Evolutionary conservation across 2,888 invertebrate genomes (phyloP).

Genomic region (Pegoplata infirma): DNA sequence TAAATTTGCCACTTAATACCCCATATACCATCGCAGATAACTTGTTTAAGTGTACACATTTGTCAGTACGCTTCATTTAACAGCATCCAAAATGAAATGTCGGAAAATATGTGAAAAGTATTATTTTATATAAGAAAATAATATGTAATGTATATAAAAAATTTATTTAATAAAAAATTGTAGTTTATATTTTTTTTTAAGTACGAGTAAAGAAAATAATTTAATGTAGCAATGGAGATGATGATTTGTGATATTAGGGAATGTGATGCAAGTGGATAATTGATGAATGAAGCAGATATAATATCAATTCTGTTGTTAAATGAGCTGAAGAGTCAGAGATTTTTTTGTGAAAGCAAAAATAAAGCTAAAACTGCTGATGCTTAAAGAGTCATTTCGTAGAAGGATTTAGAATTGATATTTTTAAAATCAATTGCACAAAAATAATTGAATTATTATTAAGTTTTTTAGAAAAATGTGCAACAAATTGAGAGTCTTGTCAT

Average conservation of each 20-base stretch:
- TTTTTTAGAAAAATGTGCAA: too few species aligned
- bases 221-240: constrained; percentile 20
- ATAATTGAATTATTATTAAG: too few species aligned
- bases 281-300: constrained; percentile 23
- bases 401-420: not conserved
- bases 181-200: not conserved
- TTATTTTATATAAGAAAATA: not conserved
- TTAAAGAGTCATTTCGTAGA: not conserved
- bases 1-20: not conserved
- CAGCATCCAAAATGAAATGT: constrained; percentile 25
- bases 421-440: too few species aligned
- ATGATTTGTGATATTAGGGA: constrained; percentile 24
- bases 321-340: constrained; percentile 5
- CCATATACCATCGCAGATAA: constrained; percentile 31
- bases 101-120: not conserved
- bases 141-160: not conserved
- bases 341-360: not conserved
- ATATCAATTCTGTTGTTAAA: constrained; percentile 8
- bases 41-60: constrained; percentile 55
- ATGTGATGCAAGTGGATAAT: not conserved
- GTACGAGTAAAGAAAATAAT: not conserved
- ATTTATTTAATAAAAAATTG: not conserved
- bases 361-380: not conserved
- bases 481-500: too few species aligned
- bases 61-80: constrained; percentile 58